These are phyloP conservation scores for Trichogramma evanescens DNA, from an alignment of 2,888 invertebrate species.

Conservation along the genomic window DNA sequence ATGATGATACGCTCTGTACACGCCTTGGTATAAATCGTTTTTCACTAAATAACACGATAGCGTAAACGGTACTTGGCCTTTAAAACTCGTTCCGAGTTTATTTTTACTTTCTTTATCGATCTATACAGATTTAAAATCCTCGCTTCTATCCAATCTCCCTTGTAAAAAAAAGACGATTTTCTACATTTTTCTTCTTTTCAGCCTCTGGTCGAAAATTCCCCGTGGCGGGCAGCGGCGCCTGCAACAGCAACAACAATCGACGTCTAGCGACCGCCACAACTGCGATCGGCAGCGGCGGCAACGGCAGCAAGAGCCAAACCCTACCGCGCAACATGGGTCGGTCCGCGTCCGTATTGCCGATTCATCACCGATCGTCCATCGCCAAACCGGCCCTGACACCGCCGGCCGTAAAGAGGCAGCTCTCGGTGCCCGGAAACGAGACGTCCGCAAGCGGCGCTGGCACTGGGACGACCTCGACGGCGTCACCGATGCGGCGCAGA, in stretches of 20 bases:
- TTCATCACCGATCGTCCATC: constrained; percentile 49
- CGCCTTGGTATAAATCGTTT: no score
- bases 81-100: no score
- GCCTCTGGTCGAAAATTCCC: constrained; percentile 76
- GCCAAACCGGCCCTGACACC: constrained; percentile 74
- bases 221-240: constrained; percentile 53
- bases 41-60: no score
- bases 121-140: no score
- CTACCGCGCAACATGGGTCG: constrained; percentile 78
- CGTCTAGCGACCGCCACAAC: no score
- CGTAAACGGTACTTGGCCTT: no score
- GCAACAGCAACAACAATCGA: constrained; percentile 57
- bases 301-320: constrained; percentile 73
- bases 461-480: constrained; percentile 21
- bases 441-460: constrained; percentile 49
- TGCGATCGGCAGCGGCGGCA: neutral
- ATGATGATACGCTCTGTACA: no score
- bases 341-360: constrained; percentile 52
- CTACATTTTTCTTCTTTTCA: constrained; percentile 34
- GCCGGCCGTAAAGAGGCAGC: constrained; percentile 77
- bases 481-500: constrained; percentile 51
- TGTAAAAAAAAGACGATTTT: neutral
- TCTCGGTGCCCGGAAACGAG: constrained; percentile 59
- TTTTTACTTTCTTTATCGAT: no score
- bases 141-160: no score